Percentiles rank a stretch among this genome's conserved stretches.
Evolutionary conservation across 2,888 invertebrate genomes (phyloP).

Genomic region (Xanthia togata): DNA sequence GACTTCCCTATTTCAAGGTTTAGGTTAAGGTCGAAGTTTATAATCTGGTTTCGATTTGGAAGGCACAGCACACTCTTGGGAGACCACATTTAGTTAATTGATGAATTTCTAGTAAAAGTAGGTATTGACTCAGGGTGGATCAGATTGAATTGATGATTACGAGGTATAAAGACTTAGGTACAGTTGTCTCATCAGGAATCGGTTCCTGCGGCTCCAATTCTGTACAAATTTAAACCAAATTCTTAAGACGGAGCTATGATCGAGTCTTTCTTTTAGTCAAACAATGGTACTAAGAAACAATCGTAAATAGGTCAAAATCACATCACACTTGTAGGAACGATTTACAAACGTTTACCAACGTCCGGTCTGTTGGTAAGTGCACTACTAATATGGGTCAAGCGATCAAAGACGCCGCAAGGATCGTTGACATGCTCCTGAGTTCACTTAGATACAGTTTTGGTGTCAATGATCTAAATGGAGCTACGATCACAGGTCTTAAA

Average conservation of each 20-base stretch:
- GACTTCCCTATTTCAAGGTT: neutral
- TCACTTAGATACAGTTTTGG: conserved; percentile 70
- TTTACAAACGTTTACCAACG: conserved; percentile 70
- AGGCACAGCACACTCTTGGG: neutral
- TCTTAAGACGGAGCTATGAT: neutral
- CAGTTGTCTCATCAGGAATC: neutral
- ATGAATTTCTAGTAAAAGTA: neutral
- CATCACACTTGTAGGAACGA: conserved; percentile 67
- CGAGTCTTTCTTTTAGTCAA: conserved; percentile 3
- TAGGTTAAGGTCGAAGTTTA: neutral
- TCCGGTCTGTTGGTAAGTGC: conserved; percentile 75
- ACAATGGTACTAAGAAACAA: conserved; percentile 32
- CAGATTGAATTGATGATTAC: neutral
- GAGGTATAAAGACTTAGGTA: neutral
- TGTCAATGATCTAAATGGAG: conserved; percentile 74
- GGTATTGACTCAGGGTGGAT: neutral
- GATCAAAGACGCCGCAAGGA: conserved; percentile 81
- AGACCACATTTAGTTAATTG: neutral
- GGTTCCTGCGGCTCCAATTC: neutral
- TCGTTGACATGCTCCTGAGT: conserved; percentile 74
- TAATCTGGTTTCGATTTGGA: neutral
- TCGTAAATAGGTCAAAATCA: conserved; percentile 67
- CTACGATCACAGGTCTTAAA: conserved; percentile 32
- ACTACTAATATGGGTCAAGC: conserved; percentile 79
- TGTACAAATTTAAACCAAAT: neutral